Evolutionary conservation across 1,140 invertebrate genomes (phyloP).

Genomic region (Apis cerana): DNA sequence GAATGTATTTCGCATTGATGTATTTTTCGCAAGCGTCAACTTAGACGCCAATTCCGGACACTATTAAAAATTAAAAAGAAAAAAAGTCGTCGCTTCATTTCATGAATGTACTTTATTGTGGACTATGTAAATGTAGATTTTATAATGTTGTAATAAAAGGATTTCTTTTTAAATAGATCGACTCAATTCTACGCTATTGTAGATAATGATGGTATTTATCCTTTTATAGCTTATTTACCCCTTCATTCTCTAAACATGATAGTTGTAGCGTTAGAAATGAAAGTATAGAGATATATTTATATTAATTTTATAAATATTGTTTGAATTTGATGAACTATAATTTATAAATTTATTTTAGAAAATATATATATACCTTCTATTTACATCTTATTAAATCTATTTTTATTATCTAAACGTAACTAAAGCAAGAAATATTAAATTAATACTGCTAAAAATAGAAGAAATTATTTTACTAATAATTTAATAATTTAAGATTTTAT

Average conservation of each 20-base stretch:
- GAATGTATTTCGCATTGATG: constrained; percentile 70
- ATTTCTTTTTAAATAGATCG: constrained; percentile 65
- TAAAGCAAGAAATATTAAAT: background rate
- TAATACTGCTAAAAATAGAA: background rate
- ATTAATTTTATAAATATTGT: background rate
- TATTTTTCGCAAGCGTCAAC: constrained; percentile 62
- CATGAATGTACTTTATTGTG: constrained; percentile 66
- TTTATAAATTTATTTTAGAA: background rate
- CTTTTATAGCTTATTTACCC: background rate
- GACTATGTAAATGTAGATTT: constrained; percentile 74
- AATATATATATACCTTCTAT: background rate
- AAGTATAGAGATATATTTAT: background rate
- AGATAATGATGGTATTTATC: background rate
- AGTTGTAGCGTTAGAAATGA: background rate
- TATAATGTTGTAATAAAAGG: constrained; percentile 79
- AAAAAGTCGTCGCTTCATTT: constrained; percentile 55
- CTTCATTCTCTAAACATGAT: background rate
- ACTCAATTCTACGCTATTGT: background rate
- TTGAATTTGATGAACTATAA: background rate
- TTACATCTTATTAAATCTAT: background rate
- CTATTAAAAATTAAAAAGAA: constrained; percentile 16
- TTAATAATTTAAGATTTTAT: too few species aligned
- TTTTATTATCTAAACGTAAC: background rate
- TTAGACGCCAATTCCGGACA: constrained; percentile 27
- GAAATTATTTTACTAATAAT: too few species aligned